These are phyloP conservation scores for Euproctis similis DNA, from an alignment of 2,888 invertebrate species.

Conservation along the genomic window DNA sequence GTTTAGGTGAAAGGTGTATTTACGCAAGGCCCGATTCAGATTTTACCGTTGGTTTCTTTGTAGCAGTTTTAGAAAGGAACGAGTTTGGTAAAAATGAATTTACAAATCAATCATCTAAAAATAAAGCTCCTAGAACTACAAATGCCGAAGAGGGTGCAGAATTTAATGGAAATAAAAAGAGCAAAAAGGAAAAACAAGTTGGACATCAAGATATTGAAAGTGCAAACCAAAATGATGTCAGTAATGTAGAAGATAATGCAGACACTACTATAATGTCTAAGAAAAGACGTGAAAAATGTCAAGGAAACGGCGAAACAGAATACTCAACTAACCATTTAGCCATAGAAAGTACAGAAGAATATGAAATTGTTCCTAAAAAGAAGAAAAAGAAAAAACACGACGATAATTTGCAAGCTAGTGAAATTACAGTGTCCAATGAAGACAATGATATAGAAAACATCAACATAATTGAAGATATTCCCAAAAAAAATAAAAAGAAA, in stretches of 20 bases:
- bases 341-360: no score
- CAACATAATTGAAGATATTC: constrained; percentile 3
- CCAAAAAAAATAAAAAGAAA: constrained; percentile 22
- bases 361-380: constrained; percentile 6
- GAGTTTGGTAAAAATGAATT: no score
- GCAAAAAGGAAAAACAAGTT: constrained; percentile 9
- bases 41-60: constrained; percentile 94
- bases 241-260: constrained; percentile 24
- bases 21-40: constrained; percentile 86
- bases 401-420: constrained; percentile 2
- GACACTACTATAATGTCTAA: constrained; percentile 14
- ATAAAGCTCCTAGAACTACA: constrained; percentile 12
- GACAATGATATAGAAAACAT: neutral
- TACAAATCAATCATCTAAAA: neutral
- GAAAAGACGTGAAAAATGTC: constrained; percentile 25
- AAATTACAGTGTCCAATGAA: neutral
- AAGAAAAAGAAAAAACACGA: constrained; percentile 7
- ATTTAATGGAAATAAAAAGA: neutral
- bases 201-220: constrained; percentile 9
- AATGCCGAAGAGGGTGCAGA: constrained; percentile 5
- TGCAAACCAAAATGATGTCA: constrained; percentile 30
- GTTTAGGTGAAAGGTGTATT: constrained; percentile 84
- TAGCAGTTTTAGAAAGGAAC: constrained; percentile 88
- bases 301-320: constrained; percentile 3
- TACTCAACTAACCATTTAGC: no score